phyloP scores from a whole-genome alignment of 2,113 vertebrate species.

The Mustelus asterias region DNA sequence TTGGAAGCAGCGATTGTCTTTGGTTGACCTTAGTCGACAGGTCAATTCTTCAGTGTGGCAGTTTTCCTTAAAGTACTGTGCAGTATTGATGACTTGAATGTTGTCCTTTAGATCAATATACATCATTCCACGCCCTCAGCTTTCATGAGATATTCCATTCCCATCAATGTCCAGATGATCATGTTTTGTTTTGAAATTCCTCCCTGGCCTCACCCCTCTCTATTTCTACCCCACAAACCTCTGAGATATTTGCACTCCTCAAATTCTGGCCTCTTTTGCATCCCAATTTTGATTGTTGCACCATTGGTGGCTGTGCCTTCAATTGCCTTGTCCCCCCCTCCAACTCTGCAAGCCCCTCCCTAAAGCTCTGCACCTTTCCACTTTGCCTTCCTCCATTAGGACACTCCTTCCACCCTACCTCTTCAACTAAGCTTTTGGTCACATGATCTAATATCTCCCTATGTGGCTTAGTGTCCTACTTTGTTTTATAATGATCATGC shows the following conservation, averaged over 20 bases:
- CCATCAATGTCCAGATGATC: neutral
- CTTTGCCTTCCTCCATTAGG: too few relatives aligned
- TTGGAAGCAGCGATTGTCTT: neutral
- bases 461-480: too few relatives aligned
- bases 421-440: too few relatives aligned
- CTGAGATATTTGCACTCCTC: neutral
- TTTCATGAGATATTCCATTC: neutral
- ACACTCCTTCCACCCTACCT: too few relatives aligned
- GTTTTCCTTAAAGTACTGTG: neutral
- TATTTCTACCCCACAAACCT: neutral
- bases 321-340: too few relatives aligned
- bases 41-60: neutral
- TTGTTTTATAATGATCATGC: too few relatives aligned
- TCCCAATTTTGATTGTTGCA: too few relatives aligned
- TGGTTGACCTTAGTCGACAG: neutral
- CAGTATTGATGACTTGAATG: neutral
- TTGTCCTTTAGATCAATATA: neutral
- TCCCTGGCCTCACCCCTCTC: neutral
- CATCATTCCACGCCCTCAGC: neutral
- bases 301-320: too few relatives aligned
- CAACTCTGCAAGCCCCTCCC: too few relatives aligned
- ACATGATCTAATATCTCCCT: too few relatives aligned
- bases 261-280: too few relatives aligned
- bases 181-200: neutral
- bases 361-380: too few relatives aligned